Conservation (phyloP, 2,888 invertebrate species). For the Tiphia femorata region DNA sequence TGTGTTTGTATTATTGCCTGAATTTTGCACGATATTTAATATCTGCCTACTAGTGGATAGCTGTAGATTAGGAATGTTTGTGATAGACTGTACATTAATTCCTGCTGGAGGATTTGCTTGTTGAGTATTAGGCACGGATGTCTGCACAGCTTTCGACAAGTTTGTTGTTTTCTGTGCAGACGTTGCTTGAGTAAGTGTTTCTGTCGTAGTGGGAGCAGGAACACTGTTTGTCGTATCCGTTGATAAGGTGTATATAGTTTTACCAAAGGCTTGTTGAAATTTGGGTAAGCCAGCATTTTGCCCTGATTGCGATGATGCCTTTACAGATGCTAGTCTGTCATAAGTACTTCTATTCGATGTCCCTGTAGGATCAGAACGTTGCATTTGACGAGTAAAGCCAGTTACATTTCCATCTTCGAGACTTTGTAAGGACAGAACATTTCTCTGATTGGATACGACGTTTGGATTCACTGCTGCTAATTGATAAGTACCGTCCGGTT, state of each 20-base stretch:
- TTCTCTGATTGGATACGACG: conserved; percentile 50
- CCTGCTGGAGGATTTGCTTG: conserved; percentile 41
- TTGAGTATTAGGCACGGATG: conserved; percentile 56
- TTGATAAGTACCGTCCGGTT: conserved; percentile 63
- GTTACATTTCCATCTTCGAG: conserved; percentile 52
- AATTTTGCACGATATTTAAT: conserved; percentile 61
- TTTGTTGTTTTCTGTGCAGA: conserved; percentile 53
- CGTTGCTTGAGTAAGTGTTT: conserved; percentile 44
- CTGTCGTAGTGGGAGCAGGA: conserved; percentile 14
- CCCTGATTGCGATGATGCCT: conserved; percentile 17
- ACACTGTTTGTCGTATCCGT: conserved; percentile 48
- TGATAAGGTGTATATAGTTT: conserved; percentile 72
- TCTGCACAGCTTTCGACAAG: conserved; percentile 68
- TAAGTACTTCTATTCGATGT: conserved; percentile 48
- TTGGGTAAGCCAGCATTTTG: conserved; percentile 74
- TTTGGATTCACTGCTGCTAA: conserved; percentile 58
- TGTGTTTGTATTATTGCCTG: conserved; percentile 45
- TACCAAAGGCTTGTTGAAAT: conserved; percentile 85
- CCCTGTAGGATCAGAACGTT: conserved; percentile 35
- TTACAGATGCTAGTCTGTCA: conserved; percentile 43
- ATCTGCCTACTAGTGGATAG: conserved; percentile 57
- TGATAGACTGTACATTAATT: conserved; percentile 58
- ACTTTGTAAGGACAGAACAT: conserved; percentile 57
- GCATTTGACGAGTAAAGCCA: conserved; percentile 54
- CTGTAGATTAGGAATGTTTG: conserved; percentile 60